Evolutionary conservation across 2,797 vertebrate genomes (phyloP), one percentile per base, ranked within the genome.

Genomic region (Coregonus sp.): DNA sequence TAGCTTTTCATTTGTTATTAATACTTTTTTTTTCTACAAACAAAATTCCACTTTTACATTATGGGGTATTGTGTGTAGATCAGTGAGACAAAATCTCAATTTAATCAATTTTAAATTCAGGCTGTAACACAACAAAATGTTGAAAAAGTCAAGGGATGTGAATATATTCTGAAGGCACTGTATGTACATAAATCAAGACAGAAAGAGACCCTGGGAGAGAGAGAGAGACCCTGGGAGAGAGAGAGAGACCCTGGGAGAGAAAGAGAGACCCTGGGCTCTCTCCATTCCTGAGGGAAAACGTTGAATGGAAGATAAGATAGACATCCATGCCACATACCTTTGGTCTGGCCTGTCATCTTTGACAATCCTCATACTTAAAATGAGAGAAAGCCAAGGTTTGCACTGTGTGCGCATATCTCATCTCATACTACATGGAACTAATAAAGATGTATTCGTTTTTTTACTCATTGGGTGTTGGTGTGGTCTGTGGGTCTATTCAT

Each of bases 381-480:
- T 5, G 33, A n/a, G 1, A 65, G 20, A 29, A 37, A 31, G 75
- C 77, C 82, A 77, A 67, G 35, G 83, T 85, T 89, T 88, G 89
- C 90, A 90, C 89, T 91, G 89, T 89, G 84, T 4, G 63, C 83
- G 84, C 76, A 77, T 75, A 56, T 51, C 18, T 82, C 85, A 81
- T 83, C 81, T 89, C 80, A 72, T 67, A 74, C 78, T 71, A 88
- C 78, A 84, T 81, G 68, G 82, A 80, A 79, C 66, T 83, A 90
- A 88, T 91, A 88, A 92, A 91, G 81, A 81, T 76, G 71, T 78
- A 56, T 82, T 77, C 81, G 78, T 89, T 89, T 90, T 90, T 90
- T 75, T 90, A 85, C 73, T 78, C 33, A 65, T 31, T 5, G 59
- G 75, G 65, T 51, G 69, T 3, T 33, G 73, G 76, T 84, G 75